Evolutionary conservation across 2,113 vertebrate genomes (phyloP).

Genomic region (Abramis brama): DNA sequence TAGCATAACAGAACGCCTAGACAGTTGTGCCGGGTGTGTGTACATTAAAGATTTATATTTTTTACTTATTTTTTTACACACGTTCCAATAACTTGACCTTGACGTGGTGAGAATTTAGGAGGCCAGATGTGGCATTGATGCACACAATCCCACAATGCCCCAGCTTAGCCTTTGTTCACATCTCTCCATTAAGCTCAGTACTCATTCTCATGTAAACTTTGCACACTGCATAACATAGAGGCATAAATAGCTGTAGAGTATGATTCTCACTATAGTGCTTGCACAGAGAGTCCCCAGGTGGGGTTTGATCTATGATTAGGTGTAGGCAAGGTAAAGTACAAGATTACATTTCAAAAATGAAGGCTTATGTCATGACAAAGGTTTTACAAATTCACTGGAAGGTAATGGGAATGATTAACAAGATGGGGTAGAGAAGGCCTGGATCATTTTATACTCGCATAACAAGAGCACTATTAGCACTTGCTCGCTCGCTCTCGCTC

Average conservation of each 20-base stretch:
- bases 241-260: conserved; percentile 26
- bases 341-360: conserved; percentile 17
- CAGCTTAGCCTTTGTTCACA: conserved; percentile 10
- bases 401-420: conserved; percentile 27
- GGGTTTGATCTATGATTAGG: conserved; percentile 26
- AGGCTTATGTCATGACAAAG: conserved; percentile 25
- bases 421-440: background rate
- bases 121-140: background rate
- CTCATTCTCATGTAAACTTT: conserved; percentile 1
- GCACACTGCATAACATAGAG: conserved; percentile 2
- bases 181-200: background rate
- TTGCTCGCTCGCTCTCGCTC: background rate
- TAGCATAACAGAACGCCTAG: conserved; percentile 63
- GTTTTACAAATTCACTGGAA: conserved; percentile 18
- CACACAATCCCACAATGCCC: conserved; percentile 14
- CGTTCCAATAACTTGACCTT: conserved; percentile 68
- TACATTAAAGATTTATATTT: conserved; percentile 65
- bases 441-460: background rate
- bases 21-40: conserved; percentile 60
- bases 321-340: background rate
- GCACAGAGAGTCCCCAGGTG: background rate
- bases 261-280: background rate
- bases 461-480: background rate
- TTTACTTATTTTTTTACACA: conserved; percentile 40
- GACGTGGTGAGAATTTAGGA: conserved; percentile 64